A percentile compares a stretch with the other conserved stretches of the same genome.
These are phyloP conservation scores for Trissoscelio sp. DNA, from an alignment of 2,888 invertebrate genomes.

Conservation along the genomic window DNA sequence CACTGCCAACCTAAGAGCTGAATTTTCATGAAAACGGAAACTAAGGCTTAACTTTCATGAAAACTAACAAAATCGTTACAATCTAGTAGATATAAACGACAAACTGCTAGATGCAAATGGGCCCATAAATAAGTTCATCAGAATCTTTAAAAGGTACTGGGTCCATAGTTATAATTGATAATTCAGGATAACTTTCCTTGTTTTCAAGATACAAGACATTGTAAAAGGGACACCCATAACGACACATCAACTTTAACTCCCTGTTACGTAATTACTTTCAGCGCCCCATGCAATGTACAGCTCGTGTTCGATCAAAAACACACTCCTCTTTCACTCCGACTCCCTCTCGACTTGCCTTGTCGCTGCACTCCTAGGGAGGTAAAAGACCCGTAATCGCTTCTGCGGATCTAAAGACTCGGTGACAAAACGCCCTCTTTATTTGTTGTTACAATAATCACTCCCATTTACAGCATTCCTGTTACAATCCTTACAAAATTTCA, in stretches of 20 bases:
- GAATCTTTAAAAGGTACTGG: too few species aligned
- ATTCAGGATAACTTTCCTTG: too few species aligned
- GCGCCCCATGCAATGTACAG: constrained; percentile 66
- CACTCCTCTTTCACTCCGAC: constrained; percentile 50
- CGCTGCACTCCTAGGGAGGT: constrained; percentile 46
- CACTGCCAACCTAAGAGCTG: too few species aligned
- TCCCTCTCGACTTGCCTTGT: constrained; percentile 42
- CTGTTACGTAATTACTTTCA: constrained; percentile 76
- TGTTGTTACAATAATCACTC: constrained; percentile 26
- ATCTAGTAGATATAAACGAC: too few species aligned
- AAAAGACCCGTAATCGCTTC: constrained; percentile 69
- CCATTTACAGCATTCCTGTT: neutral
- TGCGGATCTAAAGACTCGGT: constrained; percentile 65
- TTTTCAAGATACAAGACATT: too few species aligned
- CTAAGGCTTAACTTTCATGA: too few species aligned
- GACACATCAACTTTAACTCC: constrained; percentile 73
- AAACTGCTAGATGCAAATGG: too few species aligned
- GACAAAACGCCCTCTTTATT: constrained; percentile 39
- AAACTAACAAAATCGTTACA: too few species aligned
- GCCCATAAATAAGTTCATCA: too few species aligned
- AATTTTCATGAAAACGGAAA: too few species aligned
- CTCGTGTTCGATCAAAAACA: constrained; percentile 64
- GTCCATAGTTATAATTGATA: too few species aligned
- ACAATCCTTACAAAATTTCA: too few species aligned
- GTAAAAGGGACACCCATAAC: constrained; percentile 43